phyloP scores from a whole-genome alignment of 2,888 invertebrate species.

The Portevinia maculata region DNA sequence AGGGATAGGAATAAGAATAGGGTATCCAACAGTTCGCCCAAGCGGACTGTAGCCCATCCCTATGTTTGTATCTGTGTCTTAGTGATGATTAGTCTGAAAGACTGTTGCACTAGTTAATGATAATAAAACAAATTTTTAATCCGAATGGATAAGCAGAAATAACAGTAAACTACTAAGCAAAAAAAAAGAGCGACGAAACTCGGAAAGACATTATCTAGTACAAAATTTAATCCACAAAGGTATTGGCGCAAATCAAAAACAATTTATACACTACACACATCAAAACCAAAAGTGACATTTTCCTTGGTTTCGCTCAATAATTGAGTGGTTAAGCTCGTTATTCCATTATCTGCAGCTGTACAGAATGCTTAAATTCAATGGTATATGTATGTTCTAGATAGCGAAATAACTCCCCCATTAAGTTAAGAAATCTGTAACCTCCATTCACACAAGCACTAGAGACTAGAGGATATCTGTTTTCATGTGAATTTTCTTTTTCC shows the following conservation, averaged over 20 bases:
- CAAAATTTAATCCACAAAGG: too few species aligned
- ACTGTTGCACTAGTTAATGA: too few species aligned
- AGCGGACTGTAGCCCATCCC: too few species aligned
- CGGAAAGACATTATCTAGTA: too few species aligned
- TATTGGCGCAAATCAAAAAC: background rate
- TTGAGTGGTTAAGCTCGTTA: constrained; percentile 57
- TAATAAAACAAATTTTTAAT: too few species aligned
- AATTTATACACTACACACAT: constrained; percentile 21
- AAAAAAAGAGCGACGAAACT: too few species aligned
- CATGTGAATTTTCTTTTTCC: constrained; percentile 20
- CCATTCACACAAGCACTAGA: background rate
- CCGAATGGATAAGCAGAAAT: too few species aligned
- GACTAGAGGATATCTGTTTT: constrained; percentile 13
- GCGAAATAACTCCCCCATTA: background rate
- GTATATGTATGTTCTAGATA: constrained; percentile 2
- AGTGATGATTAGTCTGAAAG: too few species aligned
- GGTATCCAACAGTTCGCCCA: too few species aligned
- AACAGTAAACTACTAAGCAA: too few species aligned
- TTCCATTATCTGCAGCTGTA: constrained; percentile 64
- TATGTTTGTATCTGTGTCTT: too few species aligned
- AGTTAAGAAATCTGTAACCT: constrained; percentile 1
- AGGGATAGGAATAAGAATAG: too few species aligned
- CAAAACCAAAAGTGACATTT: constrained; percentile 30
- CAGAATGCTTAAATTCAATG: constrained; percentile 38
- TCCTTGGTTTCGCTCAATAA: constrained; percentile 49